Evolutionary conservation across 2,113 vertebrate genomes (phyloP), one percentile per base, ranked within the genome.

Genomic region (Ellobius talpinus): DNA sequence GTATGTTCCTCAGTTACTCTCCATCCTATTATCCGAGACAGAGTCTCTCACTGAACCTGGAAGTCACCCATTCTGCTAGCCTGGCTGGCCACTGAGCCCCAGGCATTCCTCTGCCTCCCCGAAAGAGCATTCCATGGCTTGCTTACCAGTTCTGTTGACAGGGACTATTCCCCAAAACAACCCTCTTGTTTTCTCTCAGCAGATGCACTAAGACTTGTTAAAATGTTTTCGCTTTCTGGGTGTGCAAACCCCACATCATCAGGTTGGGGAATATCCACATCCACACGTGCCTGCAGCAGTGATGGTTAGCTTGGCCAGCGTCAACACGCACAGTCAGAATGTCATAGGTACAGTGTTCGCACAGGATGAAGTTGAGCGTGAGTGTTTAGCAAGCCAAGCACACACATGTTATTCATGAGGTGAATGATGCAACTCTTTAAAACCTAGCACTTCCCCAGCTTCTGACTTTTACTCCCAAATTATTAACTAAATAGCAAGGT

Each of bases 141-240:
- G 92, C 52, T 77, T n/a, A 52, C 4, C 4, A 14, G 5, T 29
- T 42, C 33, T 92, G 72, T 42, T 63, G 55, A 87, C 94, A 73
- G 52, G 36, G 77, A 95, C 10, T 77, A 29, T 50, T 74, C 72
- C 76, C 72, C 10, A 31, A 87, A 81, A 88, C 50, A 47, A 47
- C 82, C 66, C 52, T 50, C 93, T 82, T 23, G 26, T 55, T 95
- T 89, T 91, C 42, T 50, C 52, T 52, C 5, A 29, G n/a, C 24
- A 88, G 82, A 81, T 58, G 50, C 42, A 92, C 36, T 19, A 81
- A 70, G n/a, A 39, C 31, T 91, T 92, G 89, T 78, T 74, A 82
- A 93, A 95, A 50, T 77, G 76, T 42, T 79, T 87, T 76, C 66
- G 23, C 45, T 39, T 86, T 77, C 39, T 90, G 6, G 87, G 91